Conservation (phyloP, 2,888 invertebrate species). For the Ochropleura leucogaster region DNA sequence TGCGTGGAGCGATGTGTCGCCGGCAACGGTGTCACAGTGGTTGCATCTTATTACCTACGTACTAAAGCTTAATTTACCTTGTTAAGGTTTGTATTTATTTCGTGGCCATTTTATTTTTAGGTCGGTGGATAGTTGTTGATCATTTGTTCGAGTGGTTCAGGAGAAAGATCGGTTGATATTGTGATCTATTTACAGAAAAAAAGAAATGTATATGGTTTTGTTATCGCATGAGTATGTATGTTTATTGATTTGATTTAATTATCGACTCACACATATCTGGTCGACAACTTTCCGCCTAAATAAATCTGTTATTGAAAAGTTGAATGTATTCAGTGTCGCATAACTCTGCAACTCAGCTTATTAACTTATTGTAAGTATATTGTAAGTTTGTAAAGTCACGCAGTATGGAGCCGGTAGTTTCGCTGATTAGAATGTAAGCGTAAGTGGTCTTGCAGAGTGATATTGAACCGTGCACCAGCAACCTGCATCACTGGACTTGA, state of each 20-base stretch:
- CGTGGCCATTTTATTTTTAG: constrained; percentile 65
- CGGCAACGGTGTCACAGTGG: constrained; percentile 49
- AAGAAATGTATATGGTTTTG: background rate
- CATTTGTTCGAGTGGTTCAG: constrained; percentile 4
- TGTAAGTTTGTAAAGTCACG: constrained; percentile 9
- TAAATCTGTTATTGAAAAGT: constrained; percentile 18
- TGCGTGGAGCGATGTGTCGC: constrained; percentile 58
- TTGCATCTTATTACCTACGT: constrained; percentile 57
- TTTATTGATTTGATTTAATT: background rate
- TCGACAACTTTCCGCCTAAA: constrained; percentile 37
- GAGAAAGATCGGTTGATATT: constrained; percentile 16
- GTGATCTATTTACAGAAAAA: constrained; percentile 11
- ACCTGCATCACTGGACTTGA: constrained; percentile 12
- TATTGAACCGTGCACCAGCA: background rate
- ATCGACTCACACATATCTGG: background rate
- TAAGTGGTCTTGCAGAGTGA: constrained; percentile 35
- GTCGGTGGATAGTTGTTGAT: constrained; percentile 48
- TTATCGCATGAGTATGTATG: constrained; percentile 1
- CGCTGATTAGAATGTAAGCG: constrained; percentile 12
- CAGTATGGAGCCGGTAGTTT: background rate
- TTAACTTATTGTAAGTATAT: constrained; percentile 41
- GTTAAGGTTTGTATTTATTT: constrained; percentile 51
- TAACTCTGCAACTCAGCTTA: constrained; percentile 53
- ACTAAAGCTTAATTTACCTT: constrained; percentile 62
- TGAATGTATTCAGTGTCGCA: constrained; percentile 32